These are phyloP conservation scores for Pterobdella sp. DNA, from an alignment of 2,888 invertebrate species.

Conservation along the genomic window DNA sequence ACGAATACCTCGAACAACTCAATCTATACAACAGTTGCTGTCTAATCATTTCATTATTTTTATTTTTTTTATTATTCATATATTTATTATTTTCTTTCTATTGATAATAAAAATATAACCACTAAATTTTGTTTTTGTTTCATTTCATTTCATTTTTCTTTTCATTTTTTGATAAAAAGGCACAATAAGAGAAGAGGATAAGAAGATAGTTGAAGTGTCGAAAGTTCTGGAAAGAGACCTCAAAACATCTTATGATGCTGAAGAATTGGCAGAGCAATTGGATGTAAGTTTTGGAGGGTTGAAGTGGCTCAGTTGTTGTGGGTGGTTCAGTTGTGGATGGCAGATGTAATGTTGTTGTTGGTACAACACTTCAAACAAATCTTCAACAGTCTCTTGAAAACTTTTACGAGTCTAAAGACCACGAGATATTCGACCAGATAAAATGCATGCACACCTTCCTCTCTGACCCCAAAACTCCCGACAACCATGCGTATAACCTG, in stretches of 20 bases:
- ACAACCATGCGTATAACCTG: background rate
- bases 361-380: too few relatives aligned
- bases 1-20: too few relatives aligned
- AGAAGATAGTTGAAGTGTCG: conserved; percentile 72
- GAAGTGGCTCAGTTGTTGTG: conserved; percentile 36
- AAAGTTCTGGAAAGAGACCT: conserved; percentile 66
- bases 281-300: conserved; percentile 59
- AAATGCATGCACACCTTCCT: conserved; percentile 3
- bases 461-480: background rate
- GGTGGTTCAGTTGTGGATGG: too few relatives aligned
- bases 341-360: too few relatives aligned
- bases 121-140: background rate
- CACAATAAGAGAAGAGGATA: conserved; percentile 67
- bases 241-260: conserved; percentile 70
- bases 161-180: conserved; percentile 53
- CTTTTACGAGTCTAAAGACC: background rate
- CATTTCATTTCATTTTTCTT: background rate
- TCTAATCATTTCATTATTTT: background rate
- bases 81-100: background rate
- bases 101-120: background rate
- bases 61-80: too few relatives aligned
- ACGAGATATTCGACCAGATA: background rate
- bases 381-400: background rate
- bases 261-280: conserved; percentile 81
- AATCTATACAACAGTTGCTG: background rate